A percentile compares a stretch with the other conserved stretches of the same genome.
These are phyloP conservation scores for Polyommatus iphigenia DNA, from an alignment of 2,888 invertebrate species.

Conservation along the genomic window DNA sequence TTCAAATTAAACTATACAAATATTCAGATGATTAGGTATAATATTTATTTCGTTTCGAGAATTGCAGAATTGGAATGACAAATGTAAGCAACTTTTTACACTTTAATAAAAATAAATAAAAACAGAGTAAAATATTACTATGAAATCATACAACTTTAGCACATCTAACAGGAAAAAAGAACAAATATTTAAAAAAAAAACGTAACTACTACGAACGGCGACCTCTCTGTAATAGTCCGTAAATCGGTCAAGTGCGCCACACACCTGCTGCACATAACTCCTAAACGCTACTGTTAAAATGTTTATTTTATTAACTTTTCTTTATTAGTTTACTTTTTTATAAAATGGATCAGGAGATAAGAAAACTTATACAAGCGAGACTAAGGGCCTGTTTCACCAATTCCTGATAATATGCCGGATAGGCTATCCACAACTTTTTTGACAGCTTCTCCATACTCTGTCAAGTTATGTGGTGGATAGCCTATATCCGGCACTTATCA, in stretches of 20 bases:
- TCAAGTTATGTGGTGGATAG: too few relatives aligned
- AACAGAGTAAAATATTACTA: background rate
- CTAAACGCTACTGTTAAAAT: background rate
- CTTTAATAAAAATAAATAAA: background rate
- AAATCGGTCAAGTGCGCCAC: conserved; percentile 24
- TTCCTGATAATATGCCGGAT: too few relatives aligned
- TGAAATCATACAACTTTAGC: background rate
- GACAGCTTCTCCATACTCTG: too few relatives aligned
- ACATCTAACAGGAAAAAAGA: background rate
- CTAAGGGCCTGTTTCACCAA: too few relatives aligned
- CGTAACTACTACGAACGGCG: background rate
- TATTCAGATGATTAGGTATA: too few relatives aligned
- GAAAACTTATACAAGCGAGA: too few relatives aligned
- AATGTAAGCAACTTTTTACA: background rate
- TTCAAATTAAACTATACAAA: too few relatives aligned
- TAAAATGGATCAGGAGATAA: too few relatives aligned
- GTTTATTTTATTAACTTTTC: background rate
- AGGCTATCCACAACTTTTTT: too few relatives aligned
- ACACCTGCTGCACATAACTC: conserved; percentile 17
- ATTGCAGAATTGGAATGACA: background rate
- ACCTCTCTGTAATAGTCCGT: conserved; percentile 2
- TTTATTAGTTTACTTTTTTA: background rate
- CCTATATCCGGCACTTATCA: too few relatives aligned
- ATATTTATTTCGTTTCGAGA: background rate
- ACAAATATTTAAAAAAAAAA: background rate